Evolutionary conservation across 1,140 invertebrate genomes (phyloP), one percentile per base, ranked within the genome.

Genomic region (Drosophila funebris): DNA sequence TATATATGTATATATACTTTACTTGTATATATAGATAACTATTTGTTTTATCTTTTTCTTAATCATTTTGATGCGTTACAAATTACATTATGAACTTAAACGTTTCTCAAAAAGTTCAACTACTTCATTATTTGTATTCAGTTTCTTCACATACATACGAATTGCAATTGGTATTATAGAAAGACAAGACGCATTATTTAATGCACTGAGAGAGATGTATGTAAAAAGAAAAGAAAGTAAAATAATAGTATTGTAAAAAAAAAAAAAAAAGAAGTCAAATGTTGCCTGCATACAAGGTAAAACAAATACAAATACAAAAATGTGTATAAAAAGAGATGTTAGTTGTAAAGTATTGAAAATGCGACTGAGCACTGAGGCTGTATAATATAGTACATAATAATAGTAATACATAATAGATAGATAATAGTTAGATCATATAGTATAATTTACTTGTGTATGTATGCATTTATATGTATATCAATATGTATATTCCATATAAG

Each of bases 21-120:
- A 67, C 41, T 58, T 66, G 52, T 70, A 69, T 74, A 75, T 73
- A 76, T 68, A 76, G 72, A 66, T 76, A 69, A 77, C 64, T 73
- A 60, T 74, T 74, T 74, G 44, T 63, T 43, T 63, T 36, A 8
- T 66, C 52, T 66, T 66, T 11, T 54, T 60, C 43, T 61, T 50
- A 52, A 52, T 61, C 58, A 43, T 66, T 74, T 77, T 77, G 74
- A 69, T 73, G 62, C 57, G 48, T 73, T 73, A 76, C 58, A 73
- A 63, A 76, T 76, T 73, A 74, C 71, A 48, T 70, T 60, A 67
- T 72, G 39, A 72, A 63, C 70, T 57, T 67, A 69, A 69, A 58
- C 36, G 18, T 24, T 72, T 61, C 11, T 76, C 46, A 44, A 41
- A 61, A 39, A 27, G 50, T 73, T 68, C 63, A 76, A 73, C 74